Evolutionary conservation across 2,797 vertebrate species (phyloP), one percentile per base, ranked within the genome.

Genomic region (Rhinella marina): DNA sequence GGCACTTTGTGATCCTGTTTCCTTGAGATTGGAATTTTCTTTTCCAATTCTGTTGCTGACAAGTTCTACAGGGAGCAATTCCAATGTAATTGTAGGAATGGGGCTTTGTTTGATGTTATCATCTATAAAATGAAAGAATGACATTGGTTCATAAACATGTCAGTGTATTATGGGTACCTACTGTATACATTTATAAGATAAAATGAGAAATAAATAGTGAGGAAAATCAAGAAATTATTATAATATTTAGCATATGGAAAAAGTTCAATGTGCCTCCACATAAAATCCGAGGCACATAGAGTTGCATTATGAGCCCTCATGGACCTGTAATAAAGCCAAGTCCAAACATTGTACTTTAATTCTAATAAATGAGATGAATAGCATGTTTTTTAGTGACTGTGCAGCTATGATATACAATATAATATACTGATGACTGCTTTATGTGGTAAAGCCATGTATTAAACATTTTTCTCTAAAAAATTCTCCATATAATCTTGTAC

Each of bases 121-220:
- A 61, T 92, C 95, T 96, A 90, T 1, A 90, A 88, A 88, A 90
- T 78, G 88, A 75, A 29, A 77, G 14, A 0, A 23, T n/a, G 21
- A 50, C 72, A 91, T 17, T 16, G 9, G 23, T 54, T 52, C 11
- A 78, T 54, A 54, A 25, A 25, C 25, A 54, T 77, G 13, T 0
- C 41, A 50, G 50, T 75, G 50, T 75, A 48, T 73, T 73, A 21
- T 50, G 21, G 23, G 13, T 21, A 23, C 50, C 72, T 70, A 32
- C 7, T 32, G 66, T 13, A 70, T 7, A 56, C 12, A 56, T 56
- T 68, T 17, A 17, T 66, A 66, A 17, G 68, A 32, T 17, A 73
- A 9, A 23, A 1, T 10, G 5, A 19, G 70, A 72, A 32, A 41
- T 72, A 21, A 10, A 48, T 27, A 12, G 66, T 68, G 27, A 68